Evolutionary conservation across 2,113 vertebrate genomes (phyloP).

Genomic region (Dryoscopus gambensis): DNA sequence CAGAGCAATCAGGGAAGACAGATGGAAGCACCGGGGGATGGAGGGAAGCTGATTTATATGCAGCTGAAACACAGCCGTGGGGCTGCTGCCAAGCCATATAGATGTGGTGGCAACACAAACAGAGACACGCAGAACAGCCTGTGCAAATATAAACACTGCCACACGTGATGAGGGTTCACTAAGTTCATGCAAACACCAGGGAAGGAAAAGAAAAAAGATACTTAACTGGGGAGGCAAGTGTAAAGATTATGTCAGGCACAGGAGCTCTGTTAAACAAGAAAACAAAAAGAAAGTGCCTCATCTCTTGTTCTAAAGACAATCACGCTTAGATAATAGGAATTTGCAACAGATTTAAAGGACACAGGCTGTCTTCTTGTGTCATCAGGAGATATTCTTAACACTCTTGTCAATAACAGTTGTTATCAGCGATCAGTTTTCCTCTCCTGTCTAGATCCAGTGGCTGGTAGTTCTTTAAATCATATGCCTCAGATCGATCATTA

Average conservation of each 20-base stretch:
- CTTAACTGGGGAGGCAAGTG: constrained; percentile 44
- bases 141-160: constrained; percentile 75
- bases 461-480: background rate
- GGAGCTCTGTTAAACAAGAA: constrained; percentile 29
- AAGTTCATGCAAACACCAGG: constrained; percentile 75
- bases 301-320: background rate
- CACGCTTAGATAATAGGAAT: background rate
- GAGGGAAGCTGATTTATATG: constrained; percentile 35
- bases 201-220: constrained; percentile 50
- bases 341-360: background rate
- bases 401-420: background rate
- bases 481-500: background rate
- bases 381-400: background rate
- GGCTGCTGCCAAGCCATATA: constrained; percentile 66
- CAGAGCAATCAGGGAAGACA: constrained; percentile 57
- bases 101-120: constrained; percentile 74
- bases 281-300: background rate
- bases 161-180: constrained; percentile 68
- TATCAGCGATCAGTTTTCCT: background rate
- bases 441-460: background rate
- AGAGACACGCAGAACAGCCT: constrained; percentile 67
- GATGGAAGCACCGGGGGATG: constrained; percentile 51
- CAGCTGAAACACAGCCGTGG: constrained; percentile 63
- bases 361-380: background rate
- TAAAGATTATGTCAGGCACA: constrained; percentile 57